A percentile compares a stretch with the other conserved stretches of the same genome.
Evolutionary conservation across 2,113 vertebrate species (phyloP).

Genomic region (Callocephalon fimbriatum): DNA sequence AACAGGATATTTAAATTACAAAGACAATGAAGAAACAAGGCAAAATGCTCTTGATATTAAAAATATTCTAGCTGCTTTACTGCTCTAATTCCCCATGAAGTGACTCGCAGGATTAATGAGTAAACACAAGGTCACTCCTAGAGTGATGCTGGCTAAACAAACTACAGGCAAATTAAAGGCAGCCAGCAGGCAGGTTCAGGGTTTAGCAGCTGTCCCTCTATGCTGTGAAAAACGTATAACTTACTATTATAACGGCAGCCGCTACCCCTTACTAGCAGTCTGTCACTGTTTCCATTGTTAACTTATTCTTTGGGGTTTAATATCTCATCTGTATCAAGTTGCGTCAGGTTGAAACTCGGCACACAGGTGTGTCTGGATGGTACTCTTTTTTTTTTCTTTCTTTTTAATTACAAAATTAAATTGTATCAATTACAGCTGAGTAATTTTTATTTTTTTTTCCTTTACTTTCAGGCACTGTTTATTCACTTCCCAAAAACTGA

Average conservation of each 20-base stretch:
- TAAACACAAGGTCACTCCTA: not conserved
- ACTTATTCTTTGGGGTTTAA: not conserved
- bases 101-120: slow-evolving; percentile 4
- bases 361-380: not conserved
- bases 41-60: slow-evolving; percentile 22
- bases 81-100: not conserved
- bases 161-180: not conserved
- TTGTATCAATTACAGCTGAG: not conserved
- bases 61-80: not conserved
- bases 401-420: not conserved
- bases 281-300: slow-evolving; percentile 20
- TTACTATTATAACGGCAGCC: not conserved
- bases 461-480: not conserved
- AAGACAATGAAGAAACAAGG: slow-evolving; percentile 43
- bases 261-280: not conserved
- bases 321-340: slow-evolving; percentile 37
- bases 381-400: not conserved
- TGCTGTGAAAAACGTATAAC: not conserved
- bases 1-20: slow-evolving; percentile 81
- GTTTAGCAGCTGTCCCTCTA: not conserved
- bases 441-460: too few relatives aligned
- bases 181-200: not conserved
- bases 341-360: not conserved
- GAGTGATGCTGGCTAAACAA: not conserved
- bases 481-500: not conserved